Conservation (phyloP, 2,113 vertebrate genomes). For the Carlito syrichta region DNA sequence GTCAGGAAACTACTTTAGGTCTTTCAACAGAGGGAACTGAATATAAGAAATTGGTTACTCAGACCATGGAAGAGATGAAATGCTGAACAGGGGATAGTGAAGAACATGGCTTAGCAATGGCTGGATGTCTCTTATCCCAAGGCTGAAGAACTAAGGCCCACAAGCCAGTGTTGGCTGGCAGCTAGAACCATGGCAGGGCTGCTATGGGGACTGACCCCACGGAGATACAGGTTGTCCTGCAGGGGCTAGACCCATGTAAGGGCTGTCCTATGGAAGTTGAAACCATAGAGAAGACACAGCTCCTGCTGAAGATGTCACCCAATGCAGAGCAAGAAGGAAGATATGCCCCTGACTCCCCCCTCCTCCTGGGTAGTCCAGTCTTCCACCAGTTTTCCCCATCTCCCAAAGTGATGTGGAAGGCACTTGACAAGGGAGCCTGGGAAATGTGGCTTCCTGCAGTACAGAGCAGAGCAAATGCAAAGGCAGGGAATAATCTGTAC, state of each 20-base stretch:
- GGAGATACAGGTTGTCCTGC: too few relatives aligned
- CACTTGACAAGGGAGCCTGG: neutral
- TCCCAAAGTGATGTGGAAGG: neutral
- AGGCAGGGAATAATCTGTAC: neutral
- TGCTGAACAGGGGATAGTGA: neutral
- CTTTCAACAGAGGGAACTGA: neutral
- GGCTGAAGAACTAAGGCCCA: neutral
- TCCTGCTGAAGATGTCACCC: neutral
- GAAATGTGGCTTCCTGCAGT: neutral
- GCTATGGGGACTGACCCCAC: accelerated
- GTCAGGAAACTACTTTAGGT: neutral
- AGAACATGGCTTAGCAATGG: neutral
- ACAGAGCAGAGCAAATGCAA: neutral
- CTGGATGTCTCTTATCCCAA: neutral
- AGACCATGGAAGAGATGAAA: neutral
- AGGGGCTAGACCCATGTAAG: neutral
- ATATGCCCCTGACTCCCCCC: accelerated
- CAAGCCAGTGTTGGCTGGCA: neutral
- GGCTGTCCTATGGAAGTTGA: neutral
- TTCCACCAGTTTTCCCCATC: neutral
- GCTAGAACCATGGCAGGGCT: too few relatives aligned
- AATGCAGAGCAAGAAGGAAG: neutral
- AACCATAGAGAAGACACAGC: neutral
- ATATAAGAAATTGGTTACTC: neutral
- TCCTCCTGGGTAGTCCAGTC: accelerated